These are phyloP conservation scores for Agapetus fuscipes DNA, from an alignment of 2,888 invertebrate genomes.

Conservation along the genomic window DNA sequence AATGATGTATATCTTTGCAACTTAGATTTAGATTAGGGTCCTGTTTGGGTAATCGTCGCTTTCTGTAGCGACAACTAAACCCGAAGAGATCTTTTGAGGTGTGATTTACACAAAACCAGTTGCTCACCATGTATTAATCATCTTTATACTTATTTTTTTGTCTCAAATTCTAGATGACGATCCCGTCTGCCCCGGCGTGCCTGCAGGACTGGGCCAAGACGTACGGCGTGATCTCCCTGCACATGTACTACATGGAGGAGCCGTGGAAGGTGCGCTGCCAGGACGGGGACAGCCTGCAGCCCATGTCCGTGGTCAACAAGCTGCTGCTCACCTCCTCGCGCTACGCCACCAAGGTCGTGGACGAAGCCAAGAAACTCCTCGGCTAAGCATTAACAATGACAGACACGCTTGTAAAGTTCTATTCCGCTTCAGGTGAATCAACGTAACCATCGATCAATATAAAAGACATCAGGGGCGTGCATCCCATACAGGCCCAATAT, in stretches of 20 bases:
- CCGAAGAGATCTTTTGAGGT: too few species aligned
- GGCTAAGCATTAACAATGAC: too few species aligned
- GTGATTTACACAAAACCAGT: neutral
- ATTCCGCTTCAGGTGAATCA: too few species aligned
- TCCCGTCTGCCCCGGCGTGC: slow-evolving; percentile 30
- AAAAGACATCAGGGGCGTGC: too few species aligned
- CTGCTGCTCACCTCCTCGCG: slow-evolving; percentile 26
- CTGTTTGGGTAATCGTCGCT: too few species aligned
- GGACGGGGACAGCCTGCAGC: slow-evolving; percentile 23
- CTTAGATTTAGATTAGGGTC: too few species aligned
- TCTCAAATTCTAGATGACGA: slow-evolving; percentile 25
- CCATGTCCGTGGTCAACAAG: slow-evolving; percentile 25
- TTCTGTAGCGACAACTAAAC: too few species aligned
- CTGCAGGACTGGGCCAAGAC: slow-evolving; percentile 26
- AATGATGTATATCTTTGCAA: too few species aligned
- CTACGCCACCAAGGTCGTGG: slow-evolving; percentile 29
- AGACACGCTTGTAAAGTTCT: too few species aligned
- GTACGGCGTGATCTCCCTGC: slow-evolving; percentile 29
- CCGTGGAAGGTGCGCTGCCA: slow-evolving; percentile 33
- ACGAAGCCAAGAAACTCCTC: slow-evolving; percentile 29
- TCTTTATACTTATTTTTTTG: neutral
- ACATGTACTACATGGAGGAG: slow-evolving; percentile 33
- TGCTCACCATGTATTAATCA: neutral
- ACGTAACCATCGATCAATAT: too few species aligned
- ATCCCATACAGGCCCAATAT: too few species aligned